These are phyloP conservation scores for Meteorus cinctellus DNA, from an alignment of 2,888 invertebrate genomes.

Conservation along the genomic window DNA sequence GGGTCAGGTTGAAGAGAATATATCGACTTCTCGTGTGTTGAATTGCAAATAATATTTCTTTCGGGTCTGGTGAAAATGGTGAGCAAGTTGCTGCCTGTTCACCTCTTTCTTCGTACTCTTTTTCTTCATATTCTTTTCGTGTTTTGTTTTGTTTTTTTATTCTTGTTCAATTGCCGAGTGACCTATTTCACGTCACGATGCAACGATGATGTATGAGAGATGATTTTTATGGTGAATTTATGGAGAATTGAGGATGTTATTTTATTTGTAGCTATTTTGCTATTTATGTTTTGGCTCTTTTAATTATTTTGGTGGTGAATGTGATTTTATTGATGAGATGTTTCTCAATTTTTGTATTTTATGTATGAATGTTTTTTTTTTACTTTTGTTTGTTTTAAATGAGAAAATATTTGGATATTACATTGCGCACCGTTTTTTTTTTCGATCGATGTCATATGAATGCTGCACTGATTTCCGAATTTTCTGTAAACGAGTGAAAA, in stretches of 20 bases:
- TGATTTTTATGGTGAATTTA: slow-evolving; percentile 36
- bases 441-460: not conserved
- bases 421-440: not conserved
- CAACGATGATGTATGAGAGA: slow-evolving; percentile 3
- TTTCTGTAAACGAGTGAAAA: not conserved
- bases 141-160: not conserved
- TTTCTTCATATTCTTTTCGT: not conserved
- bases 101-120: not conserved
- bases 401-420: slow-evolving; percentile 24
- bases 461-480: not conserved
- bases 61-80: not conserved
- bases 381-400: slow-evolving; percentile 13
- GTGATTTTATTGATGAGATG: not conserved
- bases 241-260: not conserved
- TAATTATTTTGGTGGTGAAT: not conserved
- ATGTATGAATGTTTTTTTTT: not conserved
- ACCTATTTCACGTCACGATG: slow-evolving; percentile 33
- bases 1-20: slow-evolving; percentile 14
- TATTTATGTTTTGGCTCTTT: slow-evolving; percentile 8
- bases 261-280: not conserved
- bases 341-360: not conserved
- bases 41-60: slow-evolving; percentile 19
- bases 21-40: not conserved
- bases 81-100: not conserved
- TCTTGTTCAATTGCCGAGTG: not conserved